These are phyloP conservation scores for Actinostola sp. DNA, from an alignment of 92 coral and sea anemone genomes.

Conservation along the genomic window DNA sequence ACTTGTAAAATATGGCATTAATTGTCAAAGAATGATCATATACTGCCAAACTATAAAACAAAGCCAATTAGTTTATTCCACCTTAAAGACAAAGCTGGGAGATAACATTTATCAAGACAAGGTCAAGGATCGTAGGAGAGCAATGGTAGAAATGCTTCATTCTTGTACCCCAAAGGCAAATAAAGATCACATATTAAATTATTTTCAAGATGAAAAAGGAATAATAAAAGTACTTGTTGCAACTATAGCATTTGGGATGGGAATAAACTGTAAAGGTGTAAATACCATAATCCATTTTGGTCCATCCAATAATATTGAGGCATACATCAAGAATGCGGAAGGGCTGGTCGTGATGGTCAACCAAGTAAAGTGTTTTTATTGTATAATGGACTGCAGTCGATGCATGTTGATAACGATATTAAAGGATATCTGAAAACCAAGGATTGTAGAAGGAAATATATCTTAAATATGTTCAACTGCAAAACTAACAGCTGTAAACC, in stretches of 20 bases:
- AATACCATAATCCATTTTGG: constrained; percentile 34
- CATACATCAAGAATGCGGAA: constrained; percentile 39
- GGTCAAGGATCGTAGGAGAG: constrained; percentile 6
- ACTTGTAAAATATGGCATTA: no score
- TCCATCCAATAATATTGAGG: constrained; percentile 32
- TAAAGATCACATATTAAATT: constrained; percentile 21
- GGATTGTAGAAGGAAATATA: constrained; percentile 31
- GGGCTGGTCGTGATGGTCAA: constrained; percentile 12
- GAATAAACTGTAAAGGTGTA: constrained; percentile 31
- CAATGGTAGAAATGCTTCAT: constrained; percentile 46
- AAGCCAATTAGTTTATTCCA: constrained; percentile 47
- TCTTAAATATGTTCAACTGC: constrained; percentile 28
- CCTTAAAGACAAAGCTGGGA: constrained; percentile 50
- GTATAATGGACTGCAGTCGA: constrained; percentile 31
- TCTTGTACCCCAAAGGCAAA: constrained; percentile 30
- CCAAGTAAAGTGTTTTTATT: constrained; percentile 40
- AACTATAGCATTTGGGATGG: constrained; percentile 52
- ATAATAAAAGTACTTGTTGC: constrained; percentile 24
- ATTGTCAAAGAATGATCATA: no score
- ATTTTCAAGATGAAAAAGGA: constrained; percentile 2
- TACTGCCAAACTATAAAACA: no score
- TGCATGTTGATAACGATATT: constrained; percentile 38
- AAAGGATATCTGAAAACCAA: constrained; percentile 35
- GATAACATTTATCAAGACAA: constrained; percentile 16
- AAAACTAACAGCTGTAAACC: constrained; percentile 4